Evolutionary conservation across 2,797 vertebrate species (phyloP).

Genomic region (Fringilla coelebs): DNA sequence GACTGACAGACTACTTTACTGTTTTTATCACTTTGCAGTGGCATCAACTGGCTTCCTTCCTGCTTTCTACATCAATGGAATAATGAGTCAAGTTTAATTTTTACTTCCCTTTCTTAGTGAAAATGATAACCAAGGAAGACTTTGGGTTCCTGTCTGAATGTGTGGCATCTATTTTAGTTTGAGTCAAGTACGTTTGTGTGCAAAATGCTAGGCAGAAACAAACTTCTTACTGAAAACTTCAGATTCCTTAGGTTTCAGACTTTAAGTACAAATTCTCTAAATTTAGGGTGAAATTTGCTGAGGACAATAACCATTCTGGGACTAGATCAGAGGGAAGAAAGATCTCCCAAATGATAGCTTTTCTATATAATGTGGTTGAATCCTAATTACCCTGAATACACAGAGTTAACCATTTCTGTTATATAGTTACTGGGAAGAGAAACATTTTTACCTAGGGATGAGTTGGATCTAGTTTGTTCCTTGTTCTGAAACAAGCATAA

Average conservation of each 20-base stretch:
- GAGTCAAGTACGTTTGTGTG: background rate
- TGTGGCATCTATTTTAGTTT: background rate
- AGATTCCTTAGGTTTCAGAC: background rate
- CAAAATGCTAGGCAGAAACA: background rate
- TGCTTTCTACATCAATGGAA: background rate
- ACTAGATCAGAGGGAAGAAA: background rate
- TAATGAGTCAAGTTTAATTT: background rate
- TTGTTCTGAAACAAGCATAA: background rate
- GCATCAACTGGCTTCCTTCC: background rate
- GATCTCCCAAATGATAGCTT: background rate
- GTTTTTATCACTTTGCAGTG: background rate
- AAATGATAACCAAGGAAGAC: background rate
- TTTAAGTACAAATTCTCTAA: background rate
- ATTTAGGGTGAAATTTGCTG: background rate
- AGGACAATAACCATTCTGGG: background rate
- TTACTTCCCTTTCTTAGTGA: background rate
- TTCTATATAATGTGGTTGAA: background rate
- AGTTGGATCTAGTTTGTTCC: background rate
- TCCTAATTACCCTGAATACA: background rate
- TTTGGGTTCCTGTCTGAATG: background rate
- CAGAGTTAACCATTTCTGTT: background rate
- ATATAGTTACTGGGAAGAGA: background rate
- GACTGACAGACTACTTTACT: background rate
- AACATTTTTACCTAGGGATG: background rate
- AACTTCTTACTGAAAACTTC: background rate